Evolutionary conservation across 2,888 invertebrate species (phyloP), one percentile per base, ranked within the genome.

Genomic region (Thymelicus lineola): DNA sequence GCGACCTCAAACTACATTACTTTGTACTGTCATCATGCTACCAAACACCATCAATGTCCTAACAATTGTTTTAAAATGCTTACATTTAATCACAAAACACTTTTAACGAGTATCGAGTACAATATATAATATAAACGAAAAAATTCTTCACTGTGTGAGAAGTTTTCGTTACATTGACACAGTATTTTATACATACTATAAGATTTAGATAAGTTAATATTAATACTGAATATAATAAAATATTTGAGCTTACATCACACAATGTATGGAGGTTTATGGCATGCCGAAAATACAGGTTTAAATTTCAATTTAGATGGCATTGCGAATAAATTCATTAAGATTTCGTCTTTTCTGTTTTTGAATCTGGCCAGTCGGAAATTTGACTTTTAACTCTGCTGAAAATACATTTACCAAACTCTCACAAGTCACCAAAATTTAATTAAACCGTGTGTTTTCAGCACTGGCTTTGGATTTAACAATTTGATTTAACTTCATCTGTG

Each of bases 201-300:
- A 5, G 48, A 50, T 50, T n/a, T n/a, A n/a, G n/a, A n/a, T 7
- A 50, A 15, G n/a, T n/a, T 48, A 45, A n/a, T 48, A 48, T 48
- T 38, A 48, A 48, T 48, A 48, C 50, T 50, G 50, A 50, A 50
- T 50, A 50, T 50, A 50, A 50, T 50, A 14, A 50, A 17, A 9
- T 17, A 20, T 36, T 20, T 64, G 66, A 71, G 73, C 71, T 69
- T 55, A 73, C 68, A 73, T 69, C 73, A 73, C 71, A 71, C 73
- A 66, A 53, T 55, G 7, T n/a, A n/a, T n/a, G n/a, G n/a, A n/a
- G n/a, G n/a, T 28, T n/a, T 59, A 50, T 50, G 50, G 7, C 17
- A 17, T 50, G 17, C 50, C 4, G 50, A 50, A 50, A 50, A 50
- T 50, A 17, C 17, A n/a, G 6, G 28, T 20, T 53, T 50, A 6